Conservation (phyloP, 1,140 invertebrate species). For the Homalodisca vitripennis region DNA sequence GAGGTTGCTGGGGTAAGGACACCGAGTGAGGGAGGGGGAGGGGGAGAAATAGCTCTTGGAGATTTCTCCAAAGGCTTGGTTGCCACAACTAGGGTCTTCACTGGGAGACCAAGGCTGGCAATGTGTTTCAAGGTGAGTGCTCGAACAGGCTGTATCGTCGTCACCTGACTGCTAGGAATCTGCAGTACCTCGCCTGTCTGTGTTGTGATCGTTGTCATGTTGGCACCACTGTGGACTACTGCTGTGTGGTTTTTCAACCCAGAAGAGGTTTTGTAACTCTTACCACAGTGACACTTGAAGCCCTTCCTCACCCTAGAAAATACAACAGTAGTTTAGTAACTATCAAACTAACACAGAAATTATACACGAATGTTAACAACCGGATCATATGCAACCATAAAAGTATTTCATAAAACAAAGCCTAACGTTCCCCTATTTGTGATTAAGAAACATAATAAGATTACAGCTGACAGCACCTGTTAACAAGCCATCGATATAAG, state of each 20-base stretch:
- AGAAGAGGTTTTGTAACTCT: conserved; percentile 76
- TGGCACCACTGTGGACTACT: conserved; percentile 54
- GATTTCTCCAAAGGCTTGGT: conserved; percentile 33
- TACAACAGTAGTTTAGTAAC: no score
- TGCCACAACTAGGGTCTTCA: conserved; percentile 42
- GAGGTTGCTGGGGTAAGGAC: conserved; percentile 55
- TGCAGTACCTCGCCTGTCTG: conserved; percentile 40
- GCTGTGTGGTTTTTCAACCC: conserved; percentile 70
- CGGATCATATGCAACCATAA: no score
- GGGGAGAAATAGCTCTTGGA: conserved; percentile 45
- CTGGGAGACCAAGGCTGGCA: conserved; percentile 40
- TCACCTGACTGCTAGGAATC: conserved; percentile 36
- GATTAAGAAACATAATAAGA: no score
- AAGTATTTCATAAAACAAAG: no score
- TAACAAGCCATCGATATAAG: no score
- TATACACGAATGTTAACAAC: no score
- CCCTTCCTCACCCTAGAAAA: conserved; percentile 69
- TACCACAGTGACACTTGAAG: conserved; percentile 78
- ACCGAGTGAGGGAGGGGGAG: conserved; percentile 46
- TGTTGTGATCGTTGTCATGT: conserved; percentile 39
- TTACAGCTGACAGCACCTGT: no score
- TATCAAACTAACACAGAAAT: no score
- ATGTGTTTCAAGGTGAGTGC: conserved; percentile 43
- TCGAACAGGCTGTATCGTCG: conserved; percentile 39
- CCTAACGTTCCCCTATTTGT: no score